Base-by-base conservation (phyloP, 2,888 invertebrate genomes). In the Pimpla rufipes region DNA sequence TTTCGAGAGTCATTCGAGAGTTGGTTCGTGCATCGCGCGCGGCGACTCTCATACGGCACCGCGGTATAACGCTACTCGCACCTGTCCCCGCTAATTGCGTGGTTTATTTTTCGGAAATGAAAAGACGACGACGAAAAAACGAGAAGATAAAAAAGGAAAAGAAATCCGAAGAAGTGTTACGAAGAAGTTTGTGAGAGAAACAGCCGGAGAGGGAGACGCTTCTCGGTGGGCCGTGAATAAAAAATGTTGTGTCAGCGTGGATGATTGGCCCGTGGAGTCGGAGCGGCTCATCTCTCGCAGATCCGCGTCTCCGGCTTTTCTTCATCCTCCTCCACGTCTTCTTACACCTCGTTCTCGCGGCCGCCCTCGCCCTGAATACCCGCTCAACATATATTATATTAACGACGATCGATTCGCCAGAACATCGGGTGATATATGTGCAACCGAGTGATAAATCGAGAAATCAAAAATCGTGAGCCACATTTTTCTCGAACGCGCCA, bases 201-300 rank as follows among this genome's bases (percentile, higher is more conserved):
- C n/a, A 62, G 55, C 29, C 5, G 29, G 29, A 74, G 45, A 47
- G 45, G 64, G 29, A 42, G 40, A 13, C 29, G 35, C 71, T 67
- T 73, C 37, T 67, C 66, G 21, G 52, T 74, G 80, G 64, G 78
- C 74, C 50, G 67, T 81, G 78, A 87, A 85, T 87, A 83, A 85
- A 87, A 87, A 86, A 80, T 86, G 87, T 85, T 80, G 84, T 86
- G 86, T 87, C 87, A 87, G 86, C 86, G 78, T 52, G 67, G 62
- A 79, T 87, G 87, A 87, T 87, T 87, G 86, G 86, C 83, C 55
- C 59, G 40, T 59, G 40, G 37, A 70, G 62, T 66, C 79, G 52
- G 66, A 62, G 47, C 47, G 40, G 29, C 55, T 70, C 62, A 18
- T 78, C 57, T 45, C 73, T 74, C 74, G 79, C 77, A 37, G 42